Conservation (phyloP, 2,888 invertebrate genomes). For the Resseliella maxima region DNA sequence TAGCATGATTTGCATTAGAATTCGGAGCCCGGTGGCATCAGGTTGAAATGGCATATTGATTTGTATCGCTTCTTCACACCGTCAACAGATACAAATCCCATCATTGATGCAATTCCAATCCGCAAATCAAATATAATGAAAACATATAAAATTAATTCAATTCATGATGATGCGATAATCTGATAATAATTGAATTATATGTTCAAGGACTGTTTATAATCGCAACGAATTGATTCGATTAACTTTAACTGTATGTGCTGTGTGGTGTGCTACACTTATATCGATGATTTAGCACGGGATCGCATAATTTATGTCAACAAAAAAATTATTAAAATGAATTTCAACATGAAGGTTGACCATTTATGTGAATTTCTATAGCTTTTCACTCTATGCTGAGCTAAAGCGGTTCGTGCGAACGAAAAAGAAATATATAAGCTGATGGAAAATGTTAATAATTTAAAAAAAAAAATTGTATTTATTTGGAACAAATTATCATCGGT, state of each 20-base stretch:
- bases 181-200: slow-evolving; percentile 47
- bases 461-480: no score
- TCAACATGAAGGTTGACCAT: no score
- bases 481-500: background rate
- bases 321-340: background rate
- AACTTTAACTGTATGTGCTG: no score
- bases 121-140: background rate
- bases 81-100: background rate
- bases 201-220: background rate
- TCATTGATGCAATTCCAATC: background rate
- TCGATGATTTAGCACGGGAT: background rate
- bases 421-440: no score
- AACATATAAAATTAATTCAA: slow-evolving; percentile 10
- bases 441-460: no score
- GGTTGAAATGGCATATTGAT: background rate
- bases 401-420: no score
- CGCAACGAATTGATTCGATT: no score
- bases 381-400: no score
- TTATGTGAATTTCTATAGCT: no score
- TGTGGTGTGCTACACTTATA: background rate
- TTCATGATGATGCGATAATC: slow-evolving; percentile 28
- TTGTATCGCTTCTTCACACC: background rate
- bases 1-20: background rate
- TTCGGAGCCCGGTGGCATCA: background rate
- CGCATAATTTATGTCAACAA: no score